Evolutionary conservation across 2,113 vertebrate genomes (phyloP).

Genomic region (Pantherophis guttatus): DNA sequence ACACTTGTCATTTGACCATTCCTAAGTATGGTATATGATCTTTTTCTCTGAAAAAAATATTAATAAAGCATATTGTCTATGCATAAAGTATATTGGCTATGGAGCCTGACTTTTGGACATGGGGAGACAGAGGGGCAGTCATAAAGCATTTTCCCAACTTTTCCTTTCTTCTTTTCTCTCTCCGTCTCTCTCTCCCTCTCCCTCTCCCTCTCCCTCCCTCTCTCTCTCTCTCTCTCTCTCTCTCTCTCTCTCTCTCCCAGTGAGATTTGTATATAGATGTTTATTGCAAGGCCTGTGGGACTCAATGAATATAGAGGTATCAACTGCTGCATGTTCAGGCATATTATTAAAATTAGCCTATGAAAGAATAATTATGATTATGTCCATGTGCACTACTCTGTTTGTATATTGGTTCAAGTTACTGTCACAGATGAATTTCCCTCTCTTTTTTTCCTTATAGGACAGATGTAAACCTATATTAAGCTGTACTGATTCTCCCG

Average conservation of each 20-base stretch:
- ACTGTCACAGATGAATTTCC: slow-evolving; percentile 65
- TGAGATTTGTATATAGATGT: slow-evolving; percentile 85
- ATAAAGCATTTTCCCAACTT: slow-evolving; percentile 71
- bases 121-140: slow-evolving; percentile 71
- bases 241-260: slow-evolving; percentile 79
- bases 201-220: slow-evolving; percentile 72
- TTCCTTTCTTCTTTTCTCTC: slow-evolving; percentile 74
- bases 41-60: not conserved
- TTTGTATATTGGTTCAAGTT: slow-evolving; percentile 81
- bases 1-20: not conserved
- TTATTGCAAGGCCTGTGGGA: slow-evolving; percentile 86
- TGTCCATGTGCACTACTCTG: slow-evolving; percentile 90
- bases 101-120: not conserved
- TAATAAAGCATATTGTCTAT: not conserved
- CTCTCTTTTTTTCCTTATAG: slow-evolving; percentile 62
- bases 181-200: slow-evolving; percentile 71
- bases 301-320: slow-evolving; percentile 82
- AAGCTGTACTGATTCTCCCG: slow-evolving; percentile 75
- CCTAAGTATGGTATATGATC: not conserved
- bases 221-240: slow-evolving; percentile 72
- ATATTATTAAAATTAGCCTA: slow-evolving; percentile 81
- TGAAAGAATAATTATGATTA: slow-evolving; percentile 83
- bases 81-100: not conserved
- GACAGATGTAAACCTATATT: slow-evolving; percentile 73
- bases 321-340: slow-evolving; percentile 87